Base-by-base conservation (phyloP, 2,888 invertebrate species). In the Parasteatoda lunata region DNA sequence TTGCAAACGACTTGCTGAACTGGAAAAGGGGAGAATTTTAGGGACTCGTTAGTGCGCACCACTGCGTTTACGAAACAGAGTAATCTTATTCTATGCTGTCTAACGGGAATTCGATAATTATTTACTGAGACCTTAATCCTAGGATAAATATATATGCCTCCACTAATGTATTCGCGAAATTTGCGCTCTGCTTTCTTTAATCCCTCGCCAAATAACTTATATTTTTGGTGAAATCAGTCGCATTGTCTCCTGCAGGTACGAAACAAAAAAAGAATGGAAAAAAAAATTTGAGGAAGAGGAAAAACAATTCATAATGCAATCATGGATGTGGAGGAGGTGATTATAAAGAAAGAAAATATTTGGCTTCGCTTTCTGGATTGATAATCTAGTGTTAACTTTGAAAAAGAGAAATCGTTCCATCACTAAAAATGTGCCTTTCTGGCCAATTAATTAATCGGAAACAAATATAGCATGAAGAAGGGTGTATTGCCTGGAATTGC, bases 51-150 rank as follows among this genome's bases (percentile, higher is more conserved):
- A 54, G 73, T 73, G 78, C 84, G 84, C 84, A 84, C 78, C 84
- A 69, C 5, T 49, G 78, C 48, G 68, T 47, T 69, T 30, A 30
- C n/a, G 45, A 73, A 84, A 77, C 78, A 73, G 54, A 79, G 78
- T 79, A 79, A 84, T 78, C 75, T 71, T 52, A 59, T 49, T 15
- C 66, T 68, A 45, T 49, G 15, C 65, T 73, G 77, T 69, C 45
- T n/a, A 30, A 30, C 30, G 64, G 49, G 77, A 15, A 11, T 51
- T 71, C 77, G 85, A 86, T 86, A 86, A 86, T 86, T 81, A 86
- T 86, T 86, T 80, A 78, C 71, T 68, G 70, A 86, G 80, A 71
- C 80, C 80, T 86, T 86, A 86, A 86, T 80, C 77, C 80, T 49
- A 51, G 80, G 77, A 77, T 85, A 85, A 85, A 85, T 79, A 75